Conservation (phyloP, 2,113 vertebrate genomes). For the Gymnobelideus leadbeateri region DNA sequence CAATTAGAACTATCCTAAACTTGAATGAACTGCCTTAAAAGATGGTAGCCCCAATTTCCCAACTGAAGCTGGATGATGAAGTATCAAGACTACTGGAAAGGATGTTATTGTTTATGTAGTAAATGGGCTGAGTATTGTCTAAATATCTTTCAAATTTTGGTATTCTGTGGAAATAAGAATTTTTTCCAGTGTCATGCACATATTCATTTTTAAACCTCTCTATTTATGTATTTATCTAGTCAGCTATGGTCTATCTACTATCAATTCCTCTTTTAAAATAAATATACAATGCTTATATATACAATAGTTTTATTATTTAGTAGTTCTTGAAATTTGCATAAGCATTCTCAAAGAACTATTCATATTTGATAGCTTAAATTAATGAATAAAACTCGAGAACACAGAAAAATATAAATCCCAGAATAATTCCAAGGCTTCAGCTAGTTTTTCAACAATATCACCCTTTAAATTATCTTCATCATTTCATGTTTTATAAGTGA, state of each 20-base stretch:
- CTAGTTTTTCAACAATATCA: conserved; percentile 50
- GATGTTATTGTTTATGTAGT: background rate
- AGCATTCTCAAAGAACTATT: conserved; percentile 9
- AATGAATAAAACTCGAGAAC: background rate
- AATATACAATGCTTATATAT: background rate
- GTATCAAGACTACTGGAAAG: background rate
- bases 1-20: background rate
- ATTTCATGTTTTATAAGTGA: conserved; percentile 69
- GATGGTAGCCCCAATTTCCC: background rate
- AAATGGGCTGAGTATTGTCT: background rate
- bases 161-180: background rate
- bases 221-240: too few relatives aligned
- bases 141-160: background rate
- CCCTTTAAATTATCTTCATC: conserved; percentile 51
- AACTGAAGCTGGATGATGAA: background rate
- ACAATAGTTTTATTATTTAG: conserved; percentile 4
- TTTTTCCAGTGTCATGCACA: background rate
- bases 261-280: background rate
- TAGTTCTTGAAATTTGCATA: conserved; percentile 21
- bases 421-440: conserved; percentile 60
- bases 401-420: conserved; percentile 47
- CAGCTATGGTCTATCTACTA: background rate
- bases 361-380: conserved; percentile 47
- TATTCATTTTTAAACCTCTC: background rate
- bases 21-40: background rate